phyloP scores from a whole-genome alignment of 1,140 invertebrate species.

The Onthophagus taurus region DNA sequence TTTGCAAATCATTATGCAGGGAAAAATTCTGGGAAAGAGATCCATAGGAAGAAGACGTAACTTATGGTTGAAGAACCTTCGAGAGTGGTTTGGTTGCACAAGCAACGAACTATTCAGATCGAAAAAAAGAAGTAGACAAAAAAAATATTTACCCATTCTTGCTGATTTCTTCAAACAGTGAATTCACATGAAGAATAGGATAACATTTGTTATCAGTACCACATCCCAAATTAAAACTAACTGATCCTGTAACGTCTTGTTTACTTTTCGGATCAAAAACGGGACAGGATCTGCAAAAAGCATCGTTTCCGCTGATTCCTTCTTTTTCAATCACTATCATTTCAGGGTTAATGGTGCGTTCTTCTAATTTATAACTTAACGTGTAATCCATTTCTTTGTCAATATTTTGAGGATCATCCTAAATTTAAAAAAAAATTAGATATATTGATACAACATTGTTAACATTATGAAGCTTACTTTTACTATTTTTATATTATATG shows the following conservation, averaged over 20 bases:
- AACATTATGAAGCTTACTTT: not conserved
- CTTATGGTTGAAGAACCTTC: no score
- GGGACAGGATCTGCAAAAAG: constrained; percentile 15
- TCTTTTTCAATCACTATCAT: not conserved
- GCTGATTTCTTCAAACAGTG: no score
- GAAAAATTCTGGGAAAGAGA: no score
- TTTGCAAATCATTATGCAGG: no score
- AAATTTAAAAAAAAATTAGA: not conserved
- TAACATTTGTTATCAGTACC: constrained; percentile 34
- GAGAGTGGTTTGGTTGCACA: no score
- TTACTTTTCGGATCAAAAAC: constrained; percentile 15
- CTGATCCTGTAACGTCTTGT: constrained; percentile 18
- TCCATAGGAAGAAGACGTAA: no score
- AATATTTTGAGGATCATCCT: not conserved
- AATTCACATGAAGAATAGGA: constrained; percentile 27
- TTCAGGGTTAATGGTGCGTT: not conserved
- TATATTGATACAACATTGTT: not conserved
- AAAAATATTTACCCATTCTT: no score
- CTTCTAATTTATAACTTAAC: not conserved
- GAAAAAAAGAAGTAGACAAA: no score
- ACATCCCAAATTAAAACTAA: constrained; percentile 36
- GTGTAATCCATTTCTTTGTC: not conserved
- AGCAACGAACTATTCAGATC: no score
- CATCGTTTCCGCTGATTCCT: not conserved
- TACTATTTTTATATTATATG: no score